Base-by-base conservation (phyloP, 2,888 invertebrate genomes). In the Polylopha cassiicola region DNA sequence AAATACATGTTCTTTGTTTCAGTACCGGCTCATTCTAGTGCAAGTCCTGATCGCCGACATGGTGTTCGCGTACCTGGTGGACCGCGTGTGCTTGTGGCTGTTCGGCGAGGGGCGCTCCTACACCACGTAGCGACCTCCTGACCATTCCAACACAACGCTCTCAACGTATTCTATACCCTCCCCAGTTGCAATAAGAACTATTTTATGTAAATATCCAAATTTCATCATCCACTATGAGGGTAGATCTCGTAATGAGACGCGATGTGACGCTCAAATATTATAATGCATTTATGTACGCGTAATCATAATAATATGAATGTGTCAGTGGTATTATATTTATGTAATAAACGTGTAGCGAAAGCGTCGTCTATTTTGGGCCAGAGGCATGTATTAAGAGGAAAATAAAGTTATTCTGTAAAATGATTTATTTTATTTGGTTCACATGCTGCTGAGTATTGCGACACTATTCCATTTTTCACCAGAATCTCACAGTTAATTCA, bases 11-110 rank as follows among this genome's bases (percentile, higher is more conserved):
- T 29, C 50, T 55, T 71, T 69, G 54, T 73, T 67, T 88, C 89
- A 98, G 98, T 98, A 97, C 73, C 96, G 98, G 53, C 88, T 90
- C 53, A 91, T 92, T 47, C 84, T 99, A 62, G 89, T 99, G 32
- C 87, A 89, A 73, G 92, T 96, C 8, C 86, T 99, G 51, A 85
- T 93, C 53, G 91, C 92, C 1, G 98, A 99, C 73, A 93, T 98
- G 71, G 74, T 92, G 48, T 90, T 94, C 62, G 95, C 98, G 2
- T 98, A 91, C 66, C 61, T 92, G 10, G 91, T 94, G 46, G 99
- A 99, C 75, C 89, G 96, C 58, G 61, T 89, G 20, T 96, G 95
- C 75, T 87, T 95, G 61, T 93, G 92, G 88, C 81, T 96, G 29
- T 95, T 95, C 69, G 95, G 96, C 13, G 95, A 95, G 76, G 94